Percentiles rank a stretch among this genome's conserved stretches.
Conservation (phyloP, 2,113 vertebrate genomes). For the Oostethus manadensis region DNA sequence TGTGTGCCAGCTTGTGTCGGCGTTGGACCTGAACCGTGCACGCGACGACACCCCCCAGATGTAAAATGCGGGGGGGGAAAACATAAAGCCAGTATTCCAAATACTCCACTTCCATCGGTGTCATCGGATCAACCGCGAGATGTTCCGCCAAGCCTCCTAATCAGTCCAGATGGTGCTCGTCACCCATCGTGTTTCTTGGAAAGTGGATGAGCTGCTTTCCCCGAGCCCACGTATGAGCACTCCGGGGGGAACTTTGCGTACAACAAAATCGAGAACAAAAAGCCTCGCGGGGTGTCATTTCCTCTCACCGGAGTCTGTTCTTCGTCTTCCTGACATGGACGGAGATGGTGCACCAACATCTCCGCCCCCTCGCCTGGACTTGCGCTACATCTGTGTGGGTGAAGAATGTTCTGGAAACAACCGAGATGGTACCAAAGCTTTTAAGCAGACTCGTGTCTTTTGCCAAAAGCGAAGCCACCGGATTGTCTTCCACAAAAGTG, state of each 20-base stretch:
- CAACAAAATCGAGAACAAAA: background rate
- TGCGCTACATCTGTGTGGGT: slow-evolving; percentile 2
- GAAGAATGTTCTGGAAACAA: slow-evolving; percentile 11
- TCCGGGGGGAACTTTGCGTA: background rate
- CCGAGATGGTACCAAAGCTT: background rate
- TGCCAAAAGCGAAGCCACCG: too few species aligned
- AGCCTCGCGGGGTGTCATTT: background rate
- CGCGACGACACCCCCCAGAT: background rate
- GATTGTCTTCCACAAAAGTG: background rate
- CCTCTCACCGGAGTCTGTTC: slow-evolving; percentile 5
- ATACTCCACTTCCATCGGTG: slow-evolving; percentile 10
- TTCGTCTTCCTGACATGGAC: slow-evolving; percentile 2
- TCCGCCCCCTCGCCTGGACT: slow-evolving; percentile 14
- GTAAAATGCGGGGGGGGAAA: too few species aligned
- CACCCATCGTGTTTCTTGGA: slow-evolving; percentile 8
- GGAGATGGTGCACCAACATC: background rate
- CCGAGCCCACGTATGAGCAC: slow-evolving; percentile 17
- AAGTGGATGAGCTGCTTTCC: slow-evolving; percentile 18
- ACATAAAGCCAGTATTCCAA: slow-evolving; percentile 17
- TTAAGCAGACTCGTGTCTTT: background rate
- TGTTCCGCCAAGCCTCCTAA: slow-evolving; percentile 33
- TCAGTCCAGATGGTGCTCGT: slow-evolving; percentile 37
- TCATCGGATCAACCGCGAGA: slow-evolving; percentile 33
- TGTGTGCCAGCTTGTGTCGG: background rate
- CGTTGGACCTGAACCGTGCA: background rate